Percentiles rank a stretch among this genome's conserved stretches.
These are phyloP conservation scores for Bedellia somnulentella DNA, from an alignment of 2,888 invertebrate genomes.

Conservation along the genomic window DNA sequence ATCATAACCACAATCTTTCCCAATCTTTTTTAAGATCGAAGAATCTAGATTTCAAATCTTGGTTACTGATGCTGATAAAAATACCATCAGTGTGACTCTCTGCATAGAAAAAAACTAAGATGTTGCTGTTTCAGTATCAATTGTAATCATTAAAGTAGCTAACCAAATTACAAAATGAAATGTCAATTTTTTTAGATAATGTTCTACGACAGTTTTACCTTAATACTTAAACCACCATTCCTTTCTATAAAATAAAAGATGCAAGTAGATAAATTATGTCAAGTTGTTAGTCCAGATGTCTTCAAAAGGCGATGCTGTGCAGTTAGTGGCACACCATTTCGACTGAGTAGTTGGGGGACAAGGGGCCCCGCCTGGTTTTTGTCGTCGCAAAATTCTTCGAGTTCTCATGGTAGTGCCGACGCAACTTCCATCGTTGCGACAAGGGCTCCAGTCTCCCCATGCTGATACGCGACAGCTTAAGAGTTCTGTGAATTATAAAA, in stretches of 20 bases:
- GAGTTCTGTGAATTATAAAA: conserved; percentile 30
- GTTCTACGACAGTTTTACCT: not conserved
- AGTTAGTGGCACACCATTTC: conserved; percentile 82
- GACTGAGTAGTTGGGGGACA: conserved; percentile 85
- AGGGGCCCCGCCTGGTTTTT: conserved; percentile 75
- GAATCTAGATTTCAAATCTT: too few relatives aligned
- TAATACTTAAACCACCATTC: too few relatives aligned
- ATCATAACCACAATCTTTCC: too few relatives aligned
- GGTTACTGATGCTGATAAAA: too few relatives aligned
- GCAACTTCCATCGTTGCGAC: conserved; percentile 88
- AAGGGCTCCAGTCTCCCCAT: conserved; percentile 86
- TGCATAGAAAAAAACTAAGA: too few relatives aligned
- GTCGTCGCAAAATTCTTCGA: conserved; percentile 74
- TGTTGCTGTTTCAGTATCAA: too few relatives aligned
- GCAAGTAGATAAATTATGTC: conserved; percentile 33
- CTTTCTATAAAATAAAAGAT: too few relatives aligned
- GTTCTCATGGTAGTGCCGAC: conserved; percentile 85
- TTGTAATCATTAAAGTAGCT: too few relatives aligned
- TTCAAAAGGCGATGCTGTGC: conserved; percentile 21
- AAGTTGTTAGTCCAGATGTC: conserved; percentile 46
- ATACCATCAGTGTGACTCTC: not conserved
- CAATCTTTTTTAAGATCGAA: too few relatives aligned
- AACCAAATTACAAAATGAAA: not conserved
- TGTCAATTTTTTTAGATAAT: not conserved
- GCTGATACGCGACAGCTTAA: conserved; percentile 83